These are phyloP conservation scores for Elaphurus davidianus DNA, from an alignment of 2,113 vertebrate genomes.

Conservation along the genomic window DNA sequence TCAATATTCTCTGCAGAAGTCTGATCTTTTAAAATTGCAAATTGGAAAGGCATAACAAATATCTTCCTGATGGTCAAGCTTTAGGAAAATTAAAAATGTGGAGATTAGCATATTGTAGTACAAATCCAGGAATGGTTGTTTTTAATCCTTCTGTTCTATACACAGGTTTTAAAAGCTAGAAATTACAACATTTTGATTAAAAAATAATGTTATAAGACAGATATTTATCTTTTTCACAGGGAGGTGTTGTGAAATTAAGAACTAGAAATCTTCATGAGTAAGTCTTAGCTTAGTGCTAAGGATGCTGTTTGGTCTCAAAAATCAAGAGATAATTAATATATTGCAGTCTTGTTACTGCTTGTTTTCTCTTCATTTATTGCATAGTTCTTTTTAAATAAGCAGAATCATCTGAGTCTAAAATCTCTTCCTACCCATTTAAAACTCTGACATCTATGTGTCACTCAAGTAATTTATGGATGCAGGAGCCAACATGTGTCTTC, in stretches of 20 bases:
- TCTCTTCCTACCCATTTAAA: not conserved
- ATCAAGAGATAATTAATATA: not conserved
- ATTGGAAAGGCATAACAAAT: not conserved
- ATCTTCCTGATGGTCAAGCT: not conserved
- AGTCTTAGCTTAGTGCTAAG: not conserved
- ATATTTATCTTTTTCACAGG: not conserved
- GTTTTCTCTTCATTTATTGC: not conserved
- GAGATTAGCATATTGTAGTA: not conserved
- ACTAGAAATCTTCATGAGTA: not conserved
- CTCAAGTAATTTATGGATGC: not conserved
- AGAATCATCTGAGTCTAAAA: not conserved
- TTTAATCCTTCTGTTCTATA: not conserved
- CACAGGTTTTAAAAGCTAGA: not conserved
- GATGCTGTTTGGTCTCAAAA: not conserved
- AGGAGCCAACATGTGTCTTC: not conserved
- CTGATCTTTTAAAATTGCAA: not conserved
- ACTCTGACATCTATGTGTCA: not conserved
- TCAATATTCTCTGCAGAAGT: not conserved
- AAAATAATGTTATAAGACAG: not conserved
- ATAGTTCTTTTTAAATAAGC: not conserved
- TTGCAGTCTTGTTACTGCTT: not conserved
- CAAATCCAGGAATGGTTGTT: not conserved
- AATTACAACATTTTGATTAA: not conserved
- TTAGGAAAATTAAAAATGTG: not conserved
- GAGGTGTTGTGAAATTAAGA: not conserved